Evolutionary conservation across 2,113 vertebrate genomes (phyloP).

Genomic region (Pandion haliaetus): DNA sequence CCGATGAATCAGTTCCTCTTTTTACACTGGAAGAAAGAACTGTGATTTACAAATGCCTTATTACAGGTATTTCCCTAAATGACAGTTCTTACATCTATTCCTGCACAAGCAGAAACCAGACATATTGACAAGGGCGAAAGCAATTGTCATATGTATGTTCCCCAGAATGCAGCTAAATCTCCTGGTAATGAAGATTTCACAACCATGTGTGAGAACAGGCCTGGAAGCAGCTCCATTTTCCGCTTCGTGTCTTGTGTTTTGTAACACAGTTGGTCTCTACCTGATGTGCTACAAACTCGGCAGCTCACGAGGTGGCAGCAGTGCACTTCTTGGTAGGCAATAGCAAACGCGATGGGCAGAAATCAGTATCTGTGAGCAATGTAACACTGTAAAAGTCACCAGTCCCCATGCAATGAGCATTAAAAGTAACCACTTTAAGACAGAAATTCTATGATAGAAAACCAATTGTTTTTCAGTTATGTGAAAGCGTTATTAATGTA

Average conservation of each 20-base stretch:
- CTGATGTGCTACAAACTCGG: neutral
- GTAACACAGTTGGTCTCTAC: too few species aligned
- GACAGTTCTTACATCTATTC: neutral
- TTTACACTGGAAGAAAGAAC: neutral
- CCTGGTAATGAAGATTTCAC: neutral
- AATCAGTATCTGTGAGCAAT: neutral
- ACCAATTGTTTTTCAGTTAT: neutral
- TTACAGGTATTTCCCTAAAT: neutral
- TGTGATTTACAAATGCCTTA: neutral
- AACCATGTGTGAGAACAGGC: neutral
- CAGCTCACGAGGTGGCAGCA: constrained; percentile 69
- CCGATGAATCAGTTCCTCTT: neutral
- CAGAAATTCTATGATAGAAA: neutral
- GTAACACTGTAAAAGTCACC: neutral
- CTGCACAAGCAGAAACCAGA: neutral
- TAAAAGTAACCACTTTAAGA: neutral
- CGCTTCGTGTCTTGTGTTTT: fast-evolving
- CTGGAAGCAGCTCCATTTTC: neutral
- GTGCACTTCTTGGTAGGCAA: neutral
- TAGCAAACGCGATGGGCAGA: fast-evolving
- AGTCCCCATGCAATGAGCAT: neutral
- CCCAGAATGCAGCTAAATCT: neutral
- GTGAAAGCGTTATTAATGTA: neutral
- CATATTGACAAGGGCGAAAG: neutral
- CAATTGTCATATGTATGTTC: neutral